phyloP scores from a whole-genome alignment of 2,113 vertebrate species.

The Montifringilla adamsi region DNA sequence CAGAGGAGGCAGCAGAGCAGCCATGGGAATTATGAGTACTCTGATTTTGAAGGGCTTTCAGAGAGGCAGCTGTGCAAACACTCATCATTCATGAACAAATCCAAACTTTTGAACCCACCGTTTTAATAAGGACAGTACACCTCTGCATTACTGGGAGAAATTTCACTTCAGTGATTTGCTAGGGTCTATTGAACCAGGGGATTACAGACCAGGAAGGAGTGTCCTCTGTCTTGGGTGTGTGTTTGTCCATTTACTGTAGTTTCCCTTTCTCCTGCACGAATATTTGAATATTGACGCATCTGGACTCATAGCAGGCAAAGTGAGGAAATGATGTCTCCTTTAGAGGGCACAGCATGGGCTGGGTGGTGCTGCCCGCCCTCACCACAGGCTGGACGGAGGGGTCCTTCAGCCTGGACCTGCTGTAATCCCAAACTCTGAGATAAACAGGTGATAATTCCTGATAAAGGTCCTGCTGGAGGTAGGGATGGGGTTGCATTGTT shows the following conservation, averaged over 20 bases:
- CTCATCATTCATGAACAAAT: neutral
- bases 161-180: neutral
- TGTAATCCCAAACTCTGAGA: neutral
- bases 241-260: neutral
- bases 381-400: neutral
- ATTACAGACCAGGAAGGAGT: slow-evolving; percentile 18
- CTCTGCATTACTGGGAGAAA: neutral
- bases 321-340: neutral
- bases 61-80: slow-evolving; percentile 7
- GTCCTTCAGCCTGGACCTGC: neutral
- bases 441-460: slow-evolving; percentile 42
- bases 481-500: neutral
- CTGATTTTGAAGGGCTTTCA: neutral
- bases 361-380: neutral
- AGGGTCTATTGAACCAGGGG: neutral
- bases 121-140: neutral
- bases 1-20: neutral
- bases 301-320: neutral
- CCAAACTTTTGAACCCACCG: neutral
- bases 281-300: slow-evolving; percentile 28
- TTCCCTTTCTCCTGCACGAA: neutral
- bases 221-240: neutral
- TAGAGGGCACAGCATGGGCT: neutral
- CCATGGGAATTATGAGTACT: neutral
- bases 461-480: slow-evolving; percentile 20